phyloP scores from a whole-genome alignment of 2,113 vertebrate species.

The Myiagra hebetior region DNA sequence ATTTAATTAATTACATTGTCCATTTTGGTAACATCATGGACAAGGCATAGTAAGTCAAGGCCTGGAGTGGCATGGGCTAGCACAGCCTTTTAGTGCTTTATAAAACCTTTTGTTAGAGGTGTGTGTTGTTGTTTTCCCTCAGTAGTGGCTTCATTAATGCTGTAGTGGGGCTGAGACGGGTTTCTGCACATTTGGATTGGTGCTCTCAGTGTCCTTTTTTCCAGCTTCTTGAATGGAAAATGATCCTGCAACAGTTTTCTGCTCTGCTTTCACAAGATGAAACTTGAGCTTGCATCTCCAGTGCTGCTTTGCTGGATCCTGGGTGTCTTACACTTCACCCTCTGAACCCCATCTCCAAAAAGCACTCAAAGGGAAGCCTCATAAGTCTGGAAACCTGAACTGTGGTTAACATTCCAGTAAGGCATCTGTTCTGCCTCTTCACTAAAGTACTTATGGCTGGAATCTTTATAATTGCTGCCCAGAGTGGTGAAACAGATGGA shows the following conservation, averaged over 20 bases:
- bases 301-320: not conserved
- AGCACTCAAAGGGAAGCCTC: not conserved
- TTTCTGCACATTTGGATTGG: rapidly evolving
- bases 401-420: not conserved
- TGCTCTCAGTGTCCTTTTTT: not conserved
- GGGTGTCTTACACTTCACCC: not conserved
- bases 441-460: not conserved
- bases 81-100: constrained; percentile 11
- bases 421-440: not conserved
- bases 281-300: not conserved
- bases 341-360: not conserved
- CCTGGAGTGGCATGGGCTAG: not conserved
- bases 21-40: constrained; percentile 2
- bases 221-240: not conserved
- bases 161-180: rapidly evolving
- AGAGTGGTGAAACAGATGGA: not conserved
- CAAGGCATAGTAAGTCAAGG: not conserved
- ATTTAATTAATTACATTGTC: constrained; percentile 45
- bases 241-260: rapidly evolving
- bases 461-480: not conserved
- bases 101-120: constrained; percentile 9
- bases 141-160: not conserved
- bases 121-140: not conserved
- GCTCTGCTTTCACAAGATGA: not conserved
- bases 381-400: not conserved